Percentiles rank a stretch among this genome's conserved stretches.
These are phyloP conservation scores for Chymomyza amoena DNA, from an alignment of 2,888 invertebrate species.

Conservation along the genomic window DNA sequence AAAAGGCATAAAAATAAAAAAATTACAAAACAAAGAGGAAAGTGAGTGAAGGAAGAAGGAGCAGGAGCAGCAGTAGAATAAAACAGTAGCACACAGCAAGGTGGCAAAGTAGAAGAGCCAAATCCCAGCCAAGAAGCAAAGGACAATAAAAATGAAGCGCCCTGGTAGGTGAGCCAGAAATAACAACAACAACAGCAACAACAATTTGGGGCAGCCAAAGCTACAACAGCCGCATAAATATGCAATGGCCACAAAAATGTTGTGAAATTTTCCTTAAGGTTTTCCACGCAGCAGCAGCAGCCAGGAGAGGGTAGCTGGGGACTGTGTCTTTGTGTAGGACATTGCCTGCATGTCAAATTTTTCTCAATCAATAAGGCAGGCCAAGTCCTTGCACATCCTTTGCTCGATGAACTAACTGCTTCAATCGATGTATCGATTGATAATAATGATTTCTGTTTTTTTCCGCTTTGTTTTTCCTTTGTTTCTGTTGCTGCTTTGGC, in stretches of 20 bases:
- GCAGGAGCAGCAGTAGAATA: too few relatives aligned
- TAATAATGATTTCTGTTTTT: slow-evolving; percentile 34
- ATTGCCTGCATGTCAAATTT: slow-evolving; percentile 31
- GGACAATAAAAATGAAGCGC: slow-evolving; percentile 39
- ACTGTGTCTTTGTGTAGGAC: neutral
- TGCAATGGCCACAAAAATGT: slow-evolving; percentile 50
- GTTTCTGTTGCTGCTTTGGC: neutral
- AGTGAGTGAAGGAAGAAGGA: neutral
- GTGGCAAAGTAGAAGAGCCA: neutral
- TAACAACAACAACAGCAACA: slow-evolving; percentile 11
- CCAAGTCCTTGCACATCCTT: neutral
- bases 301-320: too few relatives aligned
- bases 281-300: neutral
- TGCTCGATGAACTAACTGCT: neutral
- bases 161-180: slow-evolving; percentile 21
- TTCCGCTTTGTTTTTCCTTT: neutral
- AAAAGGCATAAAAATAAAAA: slow-evolving; percentile 1
- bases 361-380: neutral
- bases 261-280: slow-evolving; percentile 31
- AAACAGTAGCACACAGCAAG: too few relatives aligned
- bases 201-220: neutral
- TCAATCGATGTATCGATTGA: slow-evolving; percentile 62
- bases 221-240: slow-evolving; percentile 33
- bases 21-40: slow-evolving; percentile 6
- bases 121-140: neutral